These are phyloP conservation scores for Muntiacus reevesi DNA, from an alignment of 2,113 vertebrate species.

Conservation along the genomic window DNA sequence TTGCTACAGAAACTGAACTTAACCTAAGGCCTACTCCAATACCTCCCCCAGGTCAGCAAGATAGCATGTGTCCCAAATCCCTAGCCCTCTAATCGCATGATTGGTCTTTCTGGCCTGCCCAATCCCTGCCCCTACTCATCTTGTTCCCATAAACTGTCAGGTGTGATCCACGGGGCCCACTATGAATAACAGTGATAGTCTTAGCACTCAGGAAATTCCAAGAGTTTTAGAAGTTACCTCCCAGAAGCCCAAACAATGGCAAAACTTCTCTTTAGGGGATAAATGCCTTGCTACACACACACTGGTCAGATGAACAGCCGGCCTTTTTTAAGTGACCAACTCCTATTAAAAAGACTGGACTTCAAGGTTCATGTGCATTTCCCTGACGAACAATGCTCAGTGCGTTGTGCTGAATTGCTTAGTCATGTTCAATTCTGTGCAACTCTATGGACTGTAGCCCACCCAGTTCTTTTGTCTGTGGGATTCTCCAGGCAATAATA, in stretches of 20 bases:
- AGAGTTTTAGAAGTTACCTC: background rate
- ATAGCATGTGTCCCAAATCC: background rate
- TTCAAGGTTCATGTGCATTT: background rate
- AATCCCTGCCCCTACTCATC: background rate
- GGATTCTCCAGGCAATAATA: background rate
- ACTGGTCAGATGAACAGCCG: background rate
- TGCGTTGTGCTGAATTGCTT: background rate
- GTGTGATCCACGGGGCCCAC: rapidly evolving
- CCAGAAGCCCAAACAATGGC: background rate
- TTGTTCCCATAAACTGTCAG: background rate
- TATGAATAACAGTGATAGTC: background rate
- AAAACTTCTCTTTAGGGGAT: background rate
- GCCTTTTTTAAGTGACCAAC: background rate
- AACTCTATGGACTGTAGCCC: background rate
- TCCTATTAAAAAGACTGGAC: background rate
- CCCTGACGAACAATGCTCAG: background rate
- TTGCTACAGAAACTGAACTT: background rate
- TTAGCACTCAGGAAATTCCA: background rate
- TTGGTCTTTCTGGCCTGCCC: background rate
- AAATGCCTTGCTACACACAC: too few relatives aligned
- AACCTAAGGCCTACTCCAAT: background rate
- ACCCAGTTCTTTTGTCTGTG: background rate
- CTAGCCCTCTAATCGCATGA: background rate
- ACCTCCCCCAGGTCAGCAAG: background rate
- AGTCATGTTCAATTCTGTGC: background rate